Evolutionary conservation across 2,113 vertebrate species (phyloP).

Genomic region (Hypomesus transpacificus): DNA sequence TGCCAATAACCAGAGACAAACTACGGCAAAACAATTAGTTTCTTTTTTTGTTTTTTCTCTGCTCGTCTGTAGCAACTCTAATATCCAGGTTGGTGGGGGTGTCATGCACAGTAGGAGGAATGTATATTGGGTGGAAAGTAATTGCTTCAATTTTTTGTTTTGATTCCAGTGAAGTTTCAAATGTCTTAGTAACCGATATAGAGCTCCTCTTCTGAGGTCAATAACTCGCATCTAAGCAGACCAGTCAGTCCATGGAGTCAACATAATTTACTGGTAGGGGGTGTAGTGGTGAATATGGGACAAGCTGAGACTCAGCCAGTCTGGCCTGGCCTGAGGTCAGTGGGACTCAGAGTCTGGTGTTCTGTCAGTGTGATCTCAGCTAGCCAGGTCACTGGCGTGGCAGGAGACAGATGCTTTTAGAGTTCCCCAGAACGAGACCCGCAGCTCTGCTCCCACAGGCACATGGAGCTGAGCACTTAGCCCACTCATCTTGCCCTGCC

Average conservation of each 20-base stretch:
- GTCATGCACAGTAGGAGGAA: not conserved
- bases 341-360: not conserved
- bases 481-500: constrained; percentile 22
- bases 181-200: not conserved
- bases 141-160: too few species aligned
- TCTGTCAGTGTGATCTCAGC: constrained; percentile 13
- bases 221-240: not conserved
- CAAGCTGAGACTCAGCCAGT: not conserved
- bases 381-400: constrained; percentile 20
- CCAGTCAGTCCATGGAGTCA: not conserved
- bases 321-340: constrained; percentile 10
- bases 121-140: not conserved
- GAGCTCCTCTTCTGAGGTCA: not conserved
- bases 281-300: not conserved
- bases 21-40: too few species aligned
- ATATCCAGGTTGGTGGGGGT: not conserved
- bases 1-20: constrained; percentile 25
- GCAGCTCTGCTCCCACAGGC: constrained; percentile 27
- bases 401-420: constrained; percentile 35
- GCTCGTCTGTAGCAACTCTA: too few species aligned
- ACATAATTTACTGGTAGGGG: constrained; percentile 3
- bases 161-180: too few species aligned
- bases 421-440: constrained; percentile 16
- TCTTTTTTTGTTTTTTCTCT: too few species aligned
- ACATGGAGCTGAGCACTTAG: constrained; percentile 53